Evolutionary conservation across 2,888 invertebrate genomes (phyloP), one percentile per base, ranked within the genome.

Genomic region (Tromatobia lineatoria): DNA sequence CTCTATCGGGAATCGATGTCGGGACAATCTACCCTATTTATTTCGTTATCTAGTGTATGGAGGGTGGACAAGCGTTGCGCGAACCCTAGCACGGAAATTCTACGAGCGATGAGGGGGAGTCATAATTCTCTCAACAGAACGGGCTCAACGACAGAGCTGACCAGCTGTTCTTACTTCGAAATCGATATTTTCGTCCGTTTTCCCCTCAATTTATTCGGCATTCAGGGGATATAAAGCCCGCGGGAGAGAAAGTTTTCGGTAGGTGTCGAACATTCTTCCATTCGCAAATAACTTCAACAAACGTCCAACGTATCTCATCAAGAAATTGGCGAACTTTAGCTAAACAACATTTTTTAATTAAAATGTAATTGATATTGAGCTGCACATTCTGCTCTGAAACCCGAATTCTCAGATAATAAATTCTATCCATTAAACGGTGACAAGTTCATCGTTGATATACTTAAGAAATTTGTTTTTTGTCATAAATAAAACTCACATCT

Each of bases 21-120:
- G 20, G 23, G 34, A 64, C 13, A 7, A 23, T 47, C 69, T 69
- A 54, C 13, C 11, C 52, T 64, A 54, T 18, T 64, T 54, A 54
- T 71, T 79, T 71, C 64, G 64, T 71, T 64, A 64, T 71, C 78
- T 52, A 64, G 3, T 18, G 34, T 64, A 20, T 34, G 34, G 66
- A 64, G 47, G 57, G 61, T 29, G 29, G 18, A 59, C n/a, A 15
- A 59, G 29, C 25, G n/a, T 15, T 11, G 59, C 29, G 59, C 59
- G 29, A 29, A 59, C 29, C 13, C 61, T 74, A 50, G 50, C 50
- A 52, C 34, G 50, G 15, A 18, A 64, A 71, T 64, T 64, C 64
- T 59, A 50, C 77, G 77, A 59, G 47, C 64, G 15, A 52, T 25
- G 6, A 29, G 25, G 38, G 34, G 3, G n/a, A 67, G 42, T 42